Base-by-base conservation (phyloP, 2,797 vertebrate species). In the Adelosebastes latens region DNA sequence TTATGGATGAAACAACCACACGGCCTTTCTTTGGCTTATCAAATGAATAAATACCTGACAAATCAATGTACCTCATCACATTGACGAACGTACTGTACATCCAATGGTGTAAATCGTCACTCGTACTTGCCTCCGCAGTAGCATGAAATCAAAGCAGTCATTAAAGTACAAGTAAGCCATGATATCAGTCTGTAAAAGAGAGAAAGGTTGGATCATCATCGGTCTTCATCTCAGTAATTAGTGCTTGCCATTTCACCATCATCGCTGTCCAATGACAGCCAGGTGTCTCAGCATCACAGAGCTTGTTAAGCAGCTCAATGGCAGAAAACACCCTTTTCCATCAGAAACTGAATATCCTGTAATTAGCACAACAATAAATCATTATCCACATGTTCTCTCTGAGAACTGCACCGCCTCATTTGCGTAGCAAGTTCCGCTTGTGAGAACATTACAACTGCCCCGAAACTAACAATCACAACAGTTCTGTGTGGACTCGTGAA, bases 301-400 rank as follows among this genome's bases (percentile, higher is more conserved):
- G 61, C 69, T 14, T 14, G 31, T 27, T 36, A 1, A 42, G 24
- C 58, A 63, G 69, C 24, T 58, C 25, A 52, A 20, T 20, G 9
- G 3, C 0, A 22, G 32, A 3, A 56, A 14, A n/a, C 13, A 14
- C 0, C 13, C 12, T 8, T 8, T 12, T 61, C n/a, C n/a, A 10
- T 27, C 65, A 36, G 16, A 71, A 49, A 53, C 4, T 65, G 29
- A 73, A 22, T 9, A 68, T 68, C 56, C 63, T 68, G 29, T 46
- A 46, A 55, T 82, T 62, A 72, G n/a, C 61, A 36, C 7, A 58
- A 58, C 49, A 73, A 34, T 64, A 39, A 74, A 39, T 74, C 49
- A 16, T 65, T 39, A 69, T 27, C 39, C 16, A n/a, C 20, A 20
- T 8, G 13, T 42, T 69, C 16, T 56, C 34, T 46, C 16, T 53